phyloP scores from a whole-genome alignment of 1,140 invertebrate genomes.

The Zaprionus gabonicus region DNA sequence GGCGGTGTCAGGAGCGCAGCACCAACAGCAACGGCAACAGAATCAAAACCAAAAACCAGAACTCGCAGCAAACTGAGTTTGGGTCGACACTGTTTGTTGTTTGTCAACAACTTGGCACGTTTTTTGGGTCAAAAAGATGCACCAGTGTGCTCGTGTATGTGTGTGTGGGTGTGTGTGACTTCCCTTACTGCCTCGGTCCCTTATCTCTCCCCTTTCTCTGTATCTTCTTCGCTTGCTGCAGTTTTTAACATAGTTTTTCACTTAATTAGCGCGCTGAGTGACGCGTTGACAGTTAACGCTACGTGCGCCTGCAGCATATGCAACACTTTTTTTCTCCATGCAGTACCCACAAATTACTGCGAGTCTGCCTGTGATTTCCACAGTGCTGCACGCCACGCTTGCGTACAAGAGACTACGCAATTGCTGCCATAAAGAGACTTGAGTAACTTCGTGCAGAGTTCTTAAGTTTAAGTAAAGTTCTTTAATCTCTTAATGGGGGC shows the following conservation, averaged over 20 bases:
- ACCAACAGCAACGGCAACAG: conserved; percentile 18
- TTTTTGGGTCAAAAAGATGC: conserved; percentile 77
- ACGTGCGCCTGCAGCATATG: conserved; percentile 68
- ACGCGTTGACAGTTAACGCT: conserved; percentile 76
- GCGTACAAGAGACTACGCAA: neutral
- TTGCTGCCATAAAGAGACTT: neutral
- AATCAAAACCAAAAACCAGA: conserved; percentile 10
- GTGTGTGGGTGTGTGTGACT: neutral
- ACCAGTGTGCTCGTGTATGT: neutral
- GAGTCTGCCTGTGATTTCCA: conserved; percentile 13
- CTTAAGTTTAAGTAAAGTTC: neutral
- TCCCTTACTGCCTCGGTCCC: neutral
- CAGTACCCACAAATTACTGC: conserved; percentile 26
- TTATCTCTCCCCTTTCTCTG: conserved; percentile 22
- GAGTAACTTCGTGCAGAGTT: too few relatives aligned
- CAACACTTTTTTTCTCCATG: conserved; percentile 39
- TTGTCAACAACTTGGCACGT: conserved; percentile 76
- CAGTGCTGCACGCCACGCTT: neutral
- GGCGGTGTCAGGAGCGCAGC: conserved; percentile 26
- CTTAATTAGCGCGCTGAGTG: conserved; percentile 79
- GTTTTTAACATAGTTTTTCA: conserved; percentile 79
- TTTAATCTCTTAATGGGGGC: neutral
- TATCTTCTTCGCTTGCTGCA: conserved; percentile 10
- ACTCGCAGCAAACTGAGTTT: conserved; percentile 13
- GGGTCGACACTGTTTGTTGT: conserved; percentile 57